A percentile compares a stretch with the other conserved stretches of the same genome.
Conservation (phyloP, 2,797 vertebrate genomes). For the Sarcoramphus papa region DNA sequence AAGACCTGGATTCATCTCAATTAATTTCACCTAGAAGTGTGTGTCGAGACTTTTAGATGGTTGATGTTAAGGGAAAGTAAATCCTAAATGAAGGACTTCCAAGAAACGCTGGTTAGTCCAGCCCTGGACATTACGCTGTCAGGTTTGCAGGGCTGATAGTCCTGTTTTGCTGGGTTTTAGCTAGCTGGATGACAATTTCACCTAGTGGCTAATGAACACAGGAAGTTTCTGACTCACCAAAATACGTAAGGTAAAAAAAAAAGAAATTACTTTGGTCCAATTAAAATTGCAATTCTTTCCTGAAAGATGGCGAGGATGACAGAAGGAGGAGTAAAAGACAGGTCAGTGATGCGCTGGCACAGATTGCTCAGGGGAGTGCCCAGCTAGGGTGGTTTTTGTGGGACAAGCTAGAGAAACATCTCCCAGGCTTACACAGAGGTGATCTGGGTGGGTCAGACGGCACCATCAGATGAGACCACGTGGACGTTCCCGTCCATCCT, state of each 20-base stretch:
- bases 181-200: background rate
- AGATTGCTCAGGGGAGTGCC: background rate
- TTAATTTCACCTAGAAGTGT: background rate
- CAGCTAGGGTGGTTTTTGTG: background rate
- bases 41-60: background rate
- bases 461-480: background rate
- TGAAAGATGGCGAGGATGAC: background rate
- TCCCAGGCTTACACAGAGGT: background rate
- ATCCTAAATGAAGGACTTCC: background rate
- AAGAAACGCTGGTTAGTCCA: background rate
- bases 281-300: background rate
- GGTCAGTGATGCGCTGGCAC: background rate
- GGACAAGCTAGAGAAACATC: background rate
- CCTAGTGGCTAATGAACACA: background rate
- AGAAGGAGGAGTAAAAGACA: background rate
- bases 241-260: background rate
- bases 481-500: background rate
- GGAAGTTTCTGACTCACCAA: background rate
- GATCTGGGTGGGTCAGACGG: background rate
- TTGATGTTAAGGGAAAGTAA: background rate
- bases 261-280: background rate
- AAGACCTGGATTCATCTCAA: background rate
- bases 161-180: background rate
- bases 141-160: background rate
- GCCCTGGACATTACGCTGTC: fast-evolving